These are phyloP conservation scores for Rhizomys pruinosus DNA, from an alignment of 2,113 vertebrate genomes.

Conservation along the genomic window DNA sequence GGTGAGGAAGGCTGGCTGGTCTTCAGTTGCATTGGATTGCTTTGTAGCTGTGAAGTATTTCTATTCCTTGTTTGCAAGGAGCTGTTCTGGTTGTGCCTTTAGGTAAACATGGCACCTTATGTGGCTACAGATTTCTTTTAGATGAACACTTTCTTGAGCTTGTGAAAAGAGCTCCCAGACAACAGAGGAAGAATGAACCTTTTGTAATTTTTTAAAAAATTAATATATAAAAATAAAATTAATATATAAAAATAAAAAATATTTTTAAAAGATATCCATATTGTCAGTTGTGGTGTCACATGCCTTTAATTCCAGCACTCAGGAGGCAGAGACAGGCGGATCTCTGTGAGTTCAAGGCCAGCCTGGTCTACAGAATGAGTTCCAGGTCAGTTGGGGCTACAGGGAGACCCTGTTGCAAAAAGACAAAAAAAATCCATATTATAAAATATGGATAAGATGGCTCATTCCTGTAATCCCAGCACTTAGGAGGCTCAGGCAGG, in stretches of 20 bases:
- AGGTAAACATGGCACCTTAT: background rate
- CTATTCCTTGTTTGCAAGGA: background rate
- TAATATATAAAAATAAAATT: no score
- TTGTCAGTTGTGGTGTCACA: no score
- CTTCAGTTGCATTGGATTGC: background rate
- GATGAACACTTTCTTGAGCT: background rate
- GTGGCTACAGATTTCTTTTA: background rate
- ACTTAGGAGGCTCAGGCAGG: background rate
- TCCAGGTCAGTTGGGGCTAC: no score
- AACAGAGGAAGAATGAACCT: background rate
- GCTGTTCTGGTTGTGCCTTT: background rate
- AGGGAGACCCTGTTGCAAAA: no score
- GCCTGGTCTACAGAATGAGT: no score
- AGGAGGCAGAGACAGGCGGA: no score
- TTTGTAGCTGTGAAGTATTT: slow-evolving; percentile 1
- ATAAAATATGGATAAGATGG: background rate
- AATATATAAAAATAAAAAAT: no score
- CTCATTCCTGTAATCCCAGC: background rate
- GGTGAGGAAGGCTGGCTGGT: background rate
- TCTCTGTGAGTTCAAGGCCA: no score
- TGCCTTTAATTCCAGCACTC: no score
- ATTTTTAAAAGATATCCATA: no score
- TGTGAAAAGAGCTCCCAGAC: background rate
- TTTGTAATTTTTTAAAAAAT: background rate
- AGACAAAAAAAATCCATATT: no score